phyloP scores from a whole-genome alignment of 30 jellyfish, hydroid and myxozoan genomes.

The Haliclystus octoradiatus region DNA sequence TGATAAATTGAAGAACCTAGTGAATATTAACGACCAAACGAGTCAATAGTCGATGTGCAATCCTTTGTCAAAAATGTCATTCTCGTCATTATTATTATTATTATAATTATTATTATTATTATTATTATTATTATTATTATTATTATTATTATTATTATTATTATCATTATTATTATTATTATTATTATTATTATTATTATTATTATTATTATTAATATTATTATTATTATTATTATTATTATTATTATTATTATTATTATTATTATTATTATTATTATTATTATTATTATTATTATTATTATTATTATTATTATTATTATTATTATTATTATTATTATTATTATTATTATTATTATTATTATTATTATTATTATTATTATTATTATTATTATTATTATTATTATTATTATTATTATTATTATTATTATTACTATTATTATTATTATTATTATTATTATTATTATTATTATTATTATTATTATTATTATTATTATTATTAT shows the following conservation, averaged over 20 bases:
- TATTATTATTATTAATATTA: background rate
- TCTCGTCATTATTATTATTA: too few species aligned
- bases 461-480: background rate
- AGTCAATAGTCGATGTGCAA: too few species aligned
- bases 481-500: too few species aligned
- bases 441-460: background rate
- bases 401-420: background rate
- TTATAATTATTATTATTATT: too few species aligned
- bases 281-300: background rate
- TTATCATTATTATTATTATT: background rate
- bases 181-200: background rate
- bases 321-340: background rate
- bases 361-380: background rate
- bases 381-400: background rate
- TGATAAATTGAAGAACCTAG: too few species aligned
- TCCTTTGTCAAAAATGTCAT: too few species aligned
- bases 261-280: background rate
- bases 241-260: background rate
- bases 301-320: background rate
- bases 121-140: too few species aligned
- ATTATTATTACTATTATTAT: slow-evolving; percentile 1
- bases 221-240: background rate
- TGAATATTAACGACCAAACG: too few species aligned
- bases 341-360: background rate
- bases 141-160: too few species aligned